These are phyloP conservation scores for Ganaspis brasiliensis DNA, from an alignment of 2,888 invertebrate genomes.

Conservation along the genomic window DNA sequence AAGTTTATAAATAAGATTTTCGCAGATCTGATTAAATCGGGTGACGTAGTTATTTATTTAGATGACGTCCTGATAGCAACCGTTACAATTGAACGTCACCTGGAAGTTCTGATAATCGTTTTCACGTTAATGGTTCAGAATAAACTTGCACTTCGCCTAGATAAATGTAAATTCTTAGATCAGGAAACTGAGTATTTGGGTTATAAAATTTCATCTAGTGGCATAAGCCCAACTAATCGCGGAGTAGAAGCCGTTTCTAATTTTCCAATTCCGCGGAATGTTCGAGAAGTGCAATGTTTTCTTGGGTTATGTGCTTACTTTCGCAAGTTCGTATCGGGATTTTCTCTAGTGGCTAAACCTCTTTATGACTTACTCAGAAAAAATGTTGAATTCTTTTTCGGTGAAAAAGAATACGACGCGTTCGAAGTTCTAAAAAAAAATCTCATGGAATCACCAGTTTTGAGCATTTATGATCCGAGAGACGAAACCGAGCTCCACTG, in stretches of 20 bases:
- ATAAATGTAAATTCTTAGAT: background rate
- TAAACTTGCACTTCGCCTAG: background rate
- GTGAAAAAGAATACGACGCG: too few relatives aligned
- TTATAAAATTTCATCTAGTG: background rate
- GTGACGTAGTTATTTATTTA: background rate
- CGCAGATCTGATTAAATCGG: background rate
- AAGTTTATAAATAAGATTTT: too few relatives aligned
- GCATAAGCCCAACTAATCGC: background rate
- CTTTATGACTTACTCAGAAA: constrained; percentile 57
- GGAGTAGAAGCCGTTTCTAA: background rate
- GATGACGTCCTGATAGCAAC: background rate
- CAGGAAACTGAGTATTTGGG: background rate
- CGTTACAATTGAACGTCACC: background rate
- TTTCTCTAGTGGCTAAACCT: constrained; percentile 56
- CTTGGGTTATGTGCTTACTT: constrained; percentile 57
- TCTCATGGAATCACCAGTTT: too few relatives aligned
- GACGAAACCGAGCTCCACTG: background rate
- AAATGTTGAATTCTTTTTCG: background rate
- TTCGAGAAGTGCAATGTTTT: constrained; percentile 54
- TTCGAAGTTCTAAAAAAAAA: too few relatives aligned
- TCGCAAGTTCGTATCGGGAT: constrained; percentile 54
- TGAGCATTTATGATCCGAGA: background rate
- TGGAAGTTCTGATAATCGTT: background rate
- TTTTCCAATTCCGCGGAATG: constrained; percentile 55
- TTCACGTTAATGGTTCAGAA: background rate